Evolutionary conservation across 2,797 vertebrate genomes (phyloP), one percentile per base, ranked within the genome.

Genomic region (Hypotaenidia philippensis): DNA sequence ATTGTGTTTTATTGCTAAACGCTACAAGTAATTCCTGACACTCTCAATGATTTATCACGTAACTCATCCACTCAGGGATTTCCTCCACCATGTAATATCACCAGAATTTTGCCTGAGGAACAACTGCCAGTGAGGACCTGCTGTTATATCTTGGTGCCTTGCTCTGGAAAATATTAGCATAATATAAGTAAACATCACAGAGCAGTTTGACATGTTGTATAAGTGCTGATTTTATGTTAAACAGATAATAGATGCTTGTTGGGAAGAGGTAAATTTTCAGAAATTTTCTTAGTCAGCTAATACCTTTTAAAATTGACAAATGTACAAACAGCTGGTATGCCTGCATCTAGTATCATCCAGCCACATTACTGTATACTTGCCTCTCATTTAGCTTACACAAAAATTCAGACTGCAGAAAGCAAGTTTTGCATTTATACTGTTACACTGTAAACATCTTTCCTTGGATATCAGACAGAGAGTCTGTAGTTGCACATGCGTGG

Each of bases 81-180:
- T 90, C 65, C 61, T 94, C 65, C 22, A 69, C 55, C 65, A 65
- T 88, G 57, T 87, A 90, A 40, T 65, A 91, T 41, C 29, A 40
- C 49, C 53, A 53, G 84, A 93, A 85, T 91, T 92, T 89, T 93
- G 84, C 94, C 91, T 84, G 90, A 91, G 93, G 95, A 95, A 12
- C 79, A 91, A 79, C 69, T 69, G 61, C 80, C 61, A 72, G 77
- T 50, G 63, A 91, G 38, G 27, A 93, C 85, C 36, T 93, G 80
- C 83, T 95, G 70, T 91, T 95, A 72, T 21, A 76, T 80, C 55
- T 83, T 88, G 41, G 57, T 88, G 91, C 71, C 31, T 91, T 94
- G 65, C 83, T 59, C 90, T 82, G 70, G n/a, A 91, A 88, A 66
- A 49, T 55, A 69, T 86, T 86, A 95, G 55, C 74, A 69, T 86